phyloP scores from a whole-genome alignment of 2,888 invertebrate genomes.

The Erebia epiphron region DNA sequence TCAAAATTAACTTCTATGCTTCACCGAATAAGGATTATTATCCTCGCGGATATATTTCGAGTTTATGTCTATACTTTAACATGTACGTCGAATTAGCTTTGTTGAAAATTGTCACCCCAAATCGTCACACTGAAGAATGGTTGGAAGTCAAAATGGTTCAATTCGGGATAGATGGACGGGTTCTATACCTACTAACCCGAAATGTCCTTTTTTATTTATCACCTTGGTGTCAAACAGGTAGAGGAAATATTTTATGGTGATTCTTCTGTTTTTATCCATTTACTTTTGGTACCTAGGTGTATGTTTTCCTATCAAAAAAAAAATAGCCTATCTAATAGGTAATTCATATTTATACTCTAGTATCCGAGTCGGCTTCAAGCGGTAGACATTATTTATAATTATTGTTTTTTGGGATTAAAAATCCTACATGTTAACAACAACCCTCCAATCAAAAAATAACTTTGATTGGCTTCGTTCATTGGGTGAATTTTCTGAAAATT shows the following conservation, averaged over 20 bases:
- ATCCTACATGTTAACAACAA: too few species aligned
- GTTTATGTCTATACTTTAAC: conserved; percentile 3
- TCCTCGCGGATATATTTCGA: neutral
- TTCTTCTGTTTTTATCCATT: too few species aligned
- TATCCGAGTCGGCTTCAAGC: too few species aligned
- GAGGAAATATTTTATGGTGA: neutral
- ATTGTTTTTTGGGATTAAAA: too few species aligned
- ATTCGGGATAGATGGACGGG: conserved; percentile 9
- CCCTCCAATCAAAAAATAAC: too few species aligned
- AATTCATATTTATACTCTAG: too few species aligned
- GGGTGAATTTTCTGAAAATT: too few species aligned
- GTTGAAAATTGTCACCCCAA: conserved; percentile 29
- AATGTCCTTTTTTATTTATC: neutral
- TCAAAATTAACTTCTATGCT: neutral
- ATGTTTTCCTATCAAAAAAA: too few species aligned
- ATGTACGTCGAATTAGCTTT: conserved; percentile 24
- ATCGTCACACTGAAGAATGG: conserved; percentile 33
- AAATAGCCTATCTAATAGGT: too few species aligned
- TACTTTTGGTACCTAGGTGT: too few species aligned
- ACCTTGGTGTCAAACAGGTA: neutral
- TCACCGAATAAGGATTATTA: conserved; percentile 7
- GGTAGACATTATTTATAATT: too few species aligned
- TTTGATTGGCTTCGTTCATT: too few species aligned
- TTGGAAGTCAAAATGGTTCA: conserved; percentile 26
- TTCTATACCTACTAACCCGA: neutral